Evolutionary conservation across 2,888 invertebrate genomes (phyloP).

Genomic region (Pachycephus smyrnensis): DNA sequence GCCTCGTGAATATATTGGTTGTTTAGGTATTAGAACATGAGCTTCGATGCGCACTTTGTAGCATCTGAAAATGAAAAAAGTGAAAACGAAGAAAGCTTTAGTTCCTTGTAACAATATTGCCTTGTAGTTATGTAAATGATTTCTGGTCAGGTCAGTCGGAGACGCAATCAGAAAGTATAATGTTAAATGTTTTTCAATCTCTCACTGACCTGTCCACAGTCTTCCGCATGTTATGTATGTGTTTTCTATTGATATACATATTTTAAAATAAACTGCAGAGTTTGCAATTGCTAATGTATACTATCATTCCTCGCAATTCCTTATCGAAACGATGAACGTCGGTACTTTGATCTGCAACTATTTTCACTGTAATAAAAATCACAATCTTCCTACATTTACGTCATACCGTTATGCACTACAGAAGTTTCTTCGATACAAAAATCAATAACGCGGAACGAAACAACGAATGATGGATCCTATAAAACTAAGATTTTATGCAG

Average conservation of each 20-base stretch:
- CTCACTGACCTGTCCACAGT: constrained; percentile 34
- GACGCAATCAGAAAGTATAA: constrained; percentile 1
- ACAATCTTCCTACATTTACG: background rate
- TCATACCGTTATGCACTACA: background rate
- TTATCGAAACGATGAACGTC: background rate
- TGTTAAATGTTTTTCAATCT: constrained; percentile 4
- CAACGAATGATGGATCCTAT: constrained; percentile 41
- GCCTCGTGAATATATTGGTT: background rate
- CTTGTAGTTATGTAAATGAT: constrained; percentile 29
- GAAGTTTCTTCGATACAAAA: background rate
- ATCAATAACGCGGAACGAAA: background rate
- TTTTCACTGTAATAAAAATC: constrained; percentile 1
- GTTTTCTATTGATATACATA: constrained; percentile 64
- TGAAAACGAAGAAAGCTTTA: constrained; percentile 33
- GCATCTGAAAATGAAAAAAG: constrained; percentile 5
- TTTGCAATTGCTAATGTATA: constrained; percentile 21
- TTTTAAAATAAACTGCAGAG: constrained; percentile 60
- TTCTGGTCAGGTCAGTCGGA: constrained; percentile 6
- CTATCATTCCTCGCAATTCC: background rate
- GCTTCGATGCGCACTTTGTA: constrained; percentile 1
- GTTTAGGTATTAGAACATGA: background rate
- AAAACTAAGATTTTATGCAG: constrained; percentile 50
- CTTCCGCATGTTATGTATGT: constrained; percentile 62
- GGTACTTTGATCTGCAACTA: constrained; percentile 8
- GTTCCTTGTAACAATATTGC: constrained; percentile 45